Evolutionary conservation across 2,888 invertebrate species (phyloP), one percentile per base, ranked within the genome.

Genomic region (Phasia obesa): DNA sequence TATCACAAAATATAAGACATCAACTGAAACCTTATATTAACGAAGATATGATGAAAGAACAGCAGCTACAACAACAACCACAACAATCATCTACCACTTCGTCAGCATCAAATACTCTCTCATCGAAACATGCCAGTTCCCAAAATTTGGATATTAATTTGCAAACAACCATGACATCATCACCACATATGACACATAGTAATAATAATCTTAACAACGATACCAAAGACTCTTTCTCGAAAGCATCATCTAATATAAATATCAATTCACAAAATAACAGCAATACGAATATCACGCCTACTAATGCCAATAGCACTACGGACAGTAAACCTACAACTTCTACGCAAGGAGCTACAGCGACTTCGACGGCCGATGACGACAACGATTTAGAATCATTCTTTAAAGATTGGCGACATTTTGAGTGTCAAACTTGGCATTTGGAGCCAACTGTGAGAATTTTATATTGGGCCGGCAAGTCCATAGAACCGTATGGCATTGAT

Each of bases 401-500:
- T 78, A 95, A 95, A 88, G 98, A 98, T 92, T 97, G 96, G 95
- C 93, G 98, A 76, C 95, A 95, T 88, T 99, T 97, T 91, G 94
- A 95, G 88, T 98, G 98, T 91, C 96, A 97, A 91, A 97, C 97
- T 0, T 99, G 99, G 99, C 97, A 97, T 88, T 93, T 99, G 82
- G 98, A 98, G 90, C 99, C 99, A 21, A 97, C 97, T 31, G 97
- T 97, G 79, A 93, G 97, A 85, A 90, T 96, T 73, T 91, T 96
- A 5, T 96, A 96, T 13, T 97, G 97, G 97, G 97, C 96, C 70
- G 98, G 98, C 60, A 98, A 98, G 91, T 97, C 97, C 87, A 98
- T 99, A 88, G 99, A 99, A 91, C 99, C 99, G 0, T 99, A 99
- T 89, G 99, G 99, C 67, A 97, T 99, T 83, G 99, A 99, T 93